phyloP scores from a whole-genome alignment of 1,140 invertebrate genomes.

The Cydia pomonella region DNA sequence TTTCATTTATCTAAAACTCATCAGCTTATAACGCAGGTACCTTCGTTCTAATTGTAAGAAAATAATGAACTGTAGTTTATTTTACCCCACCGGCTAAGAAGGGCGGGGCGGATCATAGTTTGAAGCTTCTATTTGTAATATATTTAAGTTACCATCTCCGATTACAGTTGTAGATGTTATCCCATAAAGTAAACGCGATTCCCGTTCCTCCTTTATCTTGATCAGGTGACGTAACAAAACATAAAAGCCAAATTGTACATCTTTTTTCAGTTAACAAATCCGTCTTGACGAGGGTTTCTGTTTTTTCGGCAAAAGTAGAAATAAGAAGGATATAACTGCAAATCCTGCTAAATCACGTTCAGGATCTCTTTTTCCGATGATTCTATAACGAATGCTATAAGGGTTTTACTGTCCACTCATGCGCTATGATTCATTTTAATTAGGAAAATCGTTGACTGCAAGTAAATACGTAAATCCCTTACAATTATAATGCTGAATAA shows the following conservation, averaged over 20 bases:
- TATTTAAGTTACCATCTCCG: slow-evolving; percentile 15
- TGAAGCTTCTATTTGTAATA: not conserved
- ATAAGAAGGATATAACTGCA: slow-evolving; percentile 54
- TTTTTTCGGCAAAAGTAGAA: slow-evolving; percentile 54
- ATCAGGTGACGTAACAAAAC: slow-evolving; percentile 59
- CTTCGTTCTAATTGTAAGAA: no score
- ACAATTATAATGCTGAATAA: no score
- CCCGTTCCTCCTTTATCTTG: slow-evolving; percentile 46
- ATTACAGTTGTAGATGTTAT: slow-evolving; percentile 24
- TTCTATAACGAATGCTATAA: slow-evolving; percentile 39
- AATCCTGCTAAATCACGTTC: slow-evolving; percentile 54
- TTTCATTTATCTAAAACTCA: no score
- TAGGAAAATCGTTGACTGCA: no score
- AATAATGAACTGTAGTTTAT: not conserved
- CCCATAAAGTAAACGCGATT: slow-evolving; percentile 16
- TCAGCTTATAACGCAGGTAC: no score
- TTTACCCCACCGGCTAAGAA: not conserved
- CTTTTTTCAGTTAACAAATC: slow-evolving; percentile 66
- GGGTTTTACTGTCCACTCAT: not conserved
- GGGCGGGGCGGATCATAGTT: not conserved
- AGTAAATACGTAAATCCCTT: no score
- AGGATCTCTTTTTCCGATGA: slow-evolving; percentile 48
- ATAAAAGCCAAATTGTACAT: slow-evolving; percentile 61
- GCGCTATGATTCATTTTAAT: not conserved
- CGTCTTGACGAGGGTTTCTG: slow-evolving; percentile 59